Base-by-base conservation (phyloP, 2,797 vertebrate genomes). In the Cryptoprocta ferox region DNA sequence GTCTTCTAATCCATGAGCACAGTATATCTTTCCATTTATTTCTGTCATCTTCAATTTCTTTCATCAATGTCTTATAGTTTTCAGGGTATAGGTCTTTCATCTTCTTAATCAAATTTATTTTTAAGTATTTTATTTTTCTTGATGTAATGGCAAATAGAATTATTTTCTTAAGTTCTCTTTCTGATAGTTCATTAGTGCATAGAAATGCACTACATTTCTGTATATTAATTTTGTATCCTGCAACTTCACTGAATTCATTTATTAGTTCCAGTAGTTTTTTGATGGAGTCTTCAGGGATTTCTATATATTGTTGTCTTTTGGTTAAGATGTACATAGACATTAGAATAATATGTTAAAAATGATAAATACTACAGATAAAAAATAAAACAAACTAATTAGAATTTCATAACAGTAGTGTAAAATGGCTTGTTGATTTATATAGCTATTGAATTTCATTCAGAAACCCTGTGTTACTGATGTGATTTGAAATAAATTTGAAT, bases 361-460 rank as follows among this genome's bases (percentile, higher is more conserved):
- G 11, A 56, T 82, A 86, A 35, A 16, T 53, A 75, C n/a, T 45
- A 53, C 39, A 86, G 16, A 63, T 53, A 82, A 13, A 13, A 88
- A 86, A 90, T 81, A 18, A 94, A 89, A 56, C 14, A 92, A 96
- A 71, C 59, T 78, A 90, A 75, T 80, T 30, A 92, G 9, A 85
- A 76, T 92, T 92, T 89, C 65, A 73, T 56, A 79, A 61, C 19
- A 88, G 13, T 24, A 76, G 19, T 70, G 11, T 59, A 35, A 80
- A 90, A 97, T 80, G 42, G 66, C 8, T 70, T 85, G 78, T 18
- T 75, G 35, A 93, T 83, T 80, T 53, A 82, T 12, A 83, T 2
- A 73, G 53, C 63, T 83, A 56, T 91, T 81, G 35, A 87, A 88
- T 89, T 95, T 84, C 26, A 89, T 81, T 96, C 61, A 95, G 63